Conservation (phyloP, 2,113 vertebrate genomes). For the Paralichthys olivaceus region DNA sequence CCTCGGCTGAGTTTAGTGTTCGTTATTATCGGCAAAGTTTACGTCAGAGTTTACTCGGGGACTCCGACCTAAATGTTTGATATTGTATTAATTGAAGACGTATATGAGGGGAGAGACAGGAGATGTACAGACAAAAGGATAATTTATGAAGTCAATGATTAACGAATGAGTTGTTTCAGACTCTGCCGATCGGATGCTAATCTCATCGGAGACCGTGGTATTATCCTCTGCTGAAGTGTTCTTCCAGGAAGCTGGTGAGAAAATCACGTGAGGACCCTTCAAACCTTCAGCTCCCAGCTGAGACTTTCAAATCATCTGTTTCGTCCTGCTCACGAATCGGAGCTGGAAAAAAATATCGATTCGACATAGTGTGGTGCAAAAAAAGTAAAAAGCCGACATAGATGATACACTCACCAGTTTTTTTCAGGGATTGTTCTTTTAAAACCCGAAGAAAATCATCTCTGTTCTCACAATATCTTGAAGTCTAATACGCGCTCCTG, state of each 20-base stretch:
- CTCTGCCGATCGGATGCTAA: neutral
- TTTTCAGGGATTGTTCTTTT: neutral
- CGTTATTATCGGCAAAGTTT: too few species aligned
- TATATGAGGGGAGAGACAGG: too few species aligned
- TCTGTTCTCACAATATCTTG: conserved; percentile 5
- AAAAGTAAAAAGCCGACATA: neutral
- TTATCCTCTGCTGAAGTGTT: neutral
- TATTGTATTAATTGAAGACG: too few species aligned
- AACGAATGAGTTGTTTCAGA: neutral
- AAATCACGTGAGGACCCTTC: neutral
- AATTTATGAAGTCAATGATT: too few species aligned
- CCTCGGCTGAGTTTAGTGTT: too few species aligned
- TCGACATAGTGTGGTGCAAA: neutral
- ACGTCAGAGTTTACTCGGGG: too few species aligned
- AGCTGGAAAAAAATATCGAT: neutral
- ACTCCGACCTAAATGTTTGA: too few species aligned
- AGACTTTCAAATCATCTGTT: neutral
- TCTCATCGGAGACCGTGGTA: neutral
- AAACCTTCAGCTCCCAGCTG: neutral
- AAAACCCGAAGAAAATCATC: neutral
- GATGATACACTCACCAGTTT: neutral
- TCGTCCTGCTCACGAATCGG: too few species aligned
- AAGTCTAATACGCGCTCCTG: neutral
- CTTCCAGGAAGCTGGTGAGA: neutral
- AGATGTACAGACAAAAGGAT: too few species aligned